Conservation (phyloP, 2,888 invertebrate genomes). For the Macrosoma leucophasiata region DNA sequence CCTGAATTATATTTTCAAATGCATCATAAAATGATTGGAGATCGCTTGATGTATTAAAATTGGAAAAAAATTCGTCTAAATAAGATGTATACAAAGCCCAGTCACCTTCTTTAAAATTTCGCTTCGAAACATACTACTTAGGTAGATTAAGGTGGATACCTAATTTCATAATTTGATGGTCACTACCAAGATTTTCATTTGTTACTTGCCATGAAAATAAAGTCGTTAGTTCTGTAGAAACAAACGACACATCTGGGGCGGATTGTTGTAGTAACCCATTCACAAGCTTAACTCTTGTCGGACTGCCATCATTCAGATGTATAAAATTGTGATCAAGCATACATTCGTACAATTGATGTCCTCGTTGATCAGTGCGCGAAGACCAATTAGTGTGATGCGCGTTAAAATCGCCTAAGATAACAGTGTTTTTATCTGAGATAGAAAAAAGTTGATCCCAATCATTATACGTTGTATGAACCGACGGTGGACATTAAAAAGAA, state of each 20-base stretch:
- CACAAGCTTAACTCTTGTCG: conserved; percentile 10
- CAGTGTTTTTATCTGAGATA: background rate
- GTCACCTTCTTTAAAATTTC: conserved; percentile 5
- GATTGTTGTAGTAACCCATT: conserved; percentile 9
- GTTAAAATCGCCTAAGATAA: conserved; percentile 16
- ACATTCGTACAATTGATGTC: conserved; percentile 12
- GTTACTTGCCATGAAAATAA: conserved; percentile 10
- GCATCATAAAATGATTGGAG: conserved; percentile 5
- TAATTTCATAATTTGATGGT: conserved; percentile 11
- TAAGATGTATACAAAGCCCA: conserved; percentile 3
- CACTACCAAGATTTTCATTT: conserved; percentile 18
- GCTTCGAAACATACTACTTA: too few relatives aligned
- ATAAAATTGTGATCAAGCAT: conserved; percentile 9
- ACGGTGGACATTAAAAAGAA: conserved; percentile 16
- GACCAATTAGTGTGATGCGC: conserved; percentile 19
- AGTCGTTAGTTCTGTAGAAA: conserved; percentile 7
- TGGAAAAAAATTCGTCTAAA: background rate
- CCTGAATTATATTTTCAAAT: conserved; percentile 1
- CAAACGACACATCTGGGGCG: conserved; percentile 15
- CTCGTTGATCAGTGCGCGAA: conserved; percentile 11
- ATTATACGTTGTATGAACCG: conserved; percentile 3
- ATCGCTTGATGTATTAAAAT: background rate
- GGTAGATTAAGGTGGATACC: too few relatives aligned
- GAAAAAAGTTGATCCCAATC: conserved; percentile 18
- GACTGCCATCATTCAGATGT: conserved; percentile 12